Evolutionary conservation across 1,140 invertebrate genomes (phyloP), one percentile per base, ranked within the genome.

Genomic region (Rhagoletis zephyria): DNA sequence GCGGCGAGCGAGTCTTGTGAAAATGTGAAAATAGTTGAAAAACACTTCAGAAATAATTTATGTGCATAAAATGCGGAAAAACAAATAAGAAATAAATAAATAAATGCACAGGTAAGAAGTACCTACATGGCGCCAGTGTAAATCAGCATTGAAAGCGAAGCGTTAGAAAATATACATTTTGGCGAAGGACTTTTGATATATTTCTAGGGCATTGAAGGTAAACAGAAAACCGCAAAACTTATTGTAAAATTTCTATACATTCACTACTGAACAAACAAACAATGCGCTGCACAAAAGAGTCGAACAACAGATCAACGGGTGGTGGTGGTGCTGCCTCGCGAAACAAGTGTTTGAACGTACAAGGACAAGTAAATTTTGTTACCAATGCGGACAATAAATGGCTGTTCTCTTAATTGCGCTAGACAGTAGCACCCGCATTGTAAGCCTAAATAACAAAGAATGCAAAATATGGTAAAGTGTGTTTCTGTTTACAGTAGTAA

Each of bases 11-110:
- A 10, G 30, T 30, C 30, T 9, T 64, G 63, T 64, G 63, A 10
- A n/a, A 10, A n/a, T 74, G 40, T 74, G 67, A 10, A 77, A 77
- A 48, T 77, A 48, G 70, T 77, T 77, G 70, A 51, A 77, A 77
- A 77, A 77, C 70, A 77, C 42, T 77, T 77, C 70, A 51, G 3
- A 51, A 77, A 77, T 77, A 48, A 77, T 77, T 51, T 77, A 77
- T 51, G 70, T 77, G 40, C 16, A 77, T 3, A 77, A 74, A 77
- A 14, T 77, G 70, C 42, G 70, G 70, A 77, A 77, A 14, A 48
- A 51, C 10, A 4, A 77, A 77, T 12, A 77, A 45, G n/a, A 77
- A 10, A 45, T 4, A 45, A 2, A 12, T 19, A 6, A 67, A 30
- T 4, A 40, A 67, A 5, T 67, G 70, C 45, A 48, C 70, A 77